These are phyloP conservation scores for Allygus modestus DNA, from an alignment of 2,888 invertebrate species.

Conservation along the genomic window DNA sequence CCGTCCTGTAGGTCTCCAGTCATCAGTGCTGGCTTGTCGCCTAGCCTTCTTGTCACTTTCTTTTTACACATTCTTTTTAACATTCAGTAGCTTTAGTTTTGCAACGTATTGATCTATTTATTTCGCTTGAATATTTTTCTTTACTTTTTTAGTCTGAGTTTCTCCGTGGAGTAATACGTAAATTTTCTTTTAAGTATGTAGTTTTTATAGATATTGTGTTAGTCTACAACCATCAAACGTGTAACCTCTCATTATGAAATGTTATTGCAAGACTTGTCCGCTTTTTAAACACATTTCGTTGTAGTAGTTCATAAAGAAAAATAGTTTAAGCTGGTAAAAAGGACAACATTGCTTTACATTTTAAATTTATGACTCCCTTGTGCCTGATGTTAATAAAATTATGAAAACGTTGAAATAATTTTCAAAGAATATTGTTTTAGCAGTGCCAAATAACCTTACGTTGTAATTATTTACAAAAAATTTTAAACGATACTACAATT, in stretches of 20 bases:
- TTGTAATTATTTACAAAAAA: no score
- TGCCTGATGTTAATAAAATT: no score
- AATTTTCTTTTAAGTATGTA: not conserved
- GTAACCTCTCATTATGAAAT: not conserved
- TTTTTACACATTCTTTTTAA: not conserved
- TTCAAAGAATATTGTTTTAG: no score
- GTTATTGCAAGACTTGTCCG: not conserved
- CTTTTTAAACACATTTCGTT: not conserved
- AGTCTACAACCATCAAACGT: not conserved
- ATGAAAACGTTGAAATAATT: no score
- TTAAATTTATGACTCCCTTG: not conserved
- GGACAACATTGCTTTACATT: not conserved
- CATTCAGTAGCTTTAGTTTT: not conserved
- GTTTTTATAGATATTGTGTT: not conserved
- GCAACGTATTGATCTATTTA: slow-evolving; percentile 33
- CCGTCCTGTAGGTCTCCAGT: not conserved
- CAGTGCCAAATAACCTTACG: no score
- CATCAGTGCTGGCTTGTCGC: slow-evolving; percentile 25
- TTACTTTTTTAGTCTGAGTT: not conserved
- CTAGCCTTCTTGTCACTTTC: slow-evolving; percentile 15
- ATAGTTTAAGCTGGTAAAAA: not conserved
- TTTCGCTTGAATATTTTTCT: slow-evolving; percentile 17
- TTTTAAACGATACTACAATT: no score
- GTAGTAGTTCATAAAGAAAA: not conserved
- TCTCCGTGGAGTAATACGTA: not conserved